These are phyloP conservation scores for Sebastolobus altivelis DNA, from an alignment of 2,797 vertebrate species.

Conservation along the genomic window DNA sequence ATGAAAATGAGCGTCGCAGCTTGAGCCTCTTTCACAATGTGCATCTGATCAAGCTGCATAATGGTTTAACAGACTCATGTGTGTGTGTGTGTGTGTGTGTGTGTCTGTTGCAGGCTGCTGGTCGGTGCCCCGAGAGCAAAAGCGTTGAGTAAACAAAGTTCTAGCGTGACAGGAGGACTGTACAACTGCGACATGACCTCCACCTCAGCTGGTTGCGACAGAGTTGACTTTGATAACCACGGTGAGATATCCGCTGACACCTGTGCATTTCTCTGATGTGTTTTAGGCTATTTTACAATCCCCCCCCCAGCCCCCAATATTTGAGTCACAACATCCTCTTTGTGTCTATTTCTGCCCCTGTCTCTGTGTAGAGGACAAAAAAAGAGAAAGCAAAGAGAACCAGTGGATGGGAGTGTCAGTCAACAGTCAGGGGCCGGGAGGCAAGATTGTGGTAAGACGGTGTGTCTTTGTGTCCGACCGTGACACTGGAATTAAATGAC, in stretches of 20 bases:
- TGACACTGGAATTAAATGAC: not conserved
- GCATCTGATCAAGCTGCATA: slow-evolving; percentile 2
- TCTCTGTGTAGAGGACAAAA: slow-evolving; percentile 83
- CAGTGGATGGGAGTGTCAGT: slow-evolving; percentile 99
- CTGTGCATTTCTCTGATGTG: not conserved
- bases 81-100: not conserved
- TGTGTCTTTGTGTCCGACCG: slow-evolving; percentile 4
- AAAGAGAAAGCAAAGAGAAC: slow-evolving; percentile 91
- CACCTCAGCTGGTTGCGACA: slow-evolving; percentile 72
- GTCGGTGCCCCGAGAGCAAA: slow-evolving; percentile 93
- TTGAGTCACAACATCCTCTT: not conserved
- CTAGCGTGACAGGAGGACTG: slow-evolving; percentile 91
- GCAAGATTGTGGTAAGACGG: slow-evolving; percentile 94
- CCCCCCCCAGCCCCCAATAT: not conserved
- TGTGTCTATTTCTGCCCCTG: slow-evolving; percentile 2
- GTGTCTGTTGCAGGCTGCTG: slow-evolving; percentile 87
- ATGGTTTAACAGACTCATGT: not conserved
- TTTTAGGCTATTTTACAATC: not conserved
- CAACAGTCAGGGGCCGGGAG: slow-evolving; percentile 96
- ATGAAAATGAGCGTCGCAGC: slow-evolving; percentile 13
- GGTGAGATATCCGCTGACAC: slow-evolving; percentile 80
- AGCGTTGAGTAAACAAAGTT: slow-evolving; percentile 83
- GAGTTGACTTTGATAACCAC: slow-evolving; percentile 90
- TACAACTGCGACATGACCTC: slow-evolving; percentile 90
- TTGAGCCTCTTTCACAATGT: slow-evolving; percentile 13